Evolutionary conservation across 2,113 vertebrate genomes (phyloP), one percentile per base, ranked within the genome.

Genomic region (Lepus timidus): DNA sequence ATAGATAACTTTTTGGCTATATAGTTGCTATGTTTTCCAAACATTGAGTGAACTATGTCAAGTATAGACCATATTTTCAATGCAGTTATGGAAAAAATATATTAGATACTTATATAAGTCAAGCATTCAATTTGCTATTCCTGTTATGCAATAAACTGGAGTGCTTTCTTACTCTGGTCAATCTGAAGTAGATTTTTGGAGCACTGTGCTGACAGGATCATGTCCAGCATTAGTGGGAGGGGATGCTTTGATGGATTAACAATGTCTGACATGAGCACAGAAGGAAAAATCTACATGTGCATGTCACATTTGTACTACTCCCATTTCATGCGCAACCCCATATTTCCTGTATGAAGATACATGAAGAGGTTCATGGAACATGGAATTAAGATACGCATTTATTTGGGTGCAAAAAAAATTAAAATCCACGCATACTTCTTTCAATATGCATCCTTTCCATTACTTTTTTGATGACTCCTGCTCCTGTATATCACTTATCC

Each of bases 21-120:
- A 14, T n/a, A 73, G 39, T 87, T 92, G 62, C 22, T 92, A 36
- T 3, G 84, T 90, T 73, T 90, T n/a, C 39, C 23, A 88, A 90
- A 87, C 7, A 79, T 4, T 9, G 64, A 83, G 22, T 39, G 51
- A 91, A 82, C 61, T 58, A 39, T 82, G 93, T 58, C 71, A 82
- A 92, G 81, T 76, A 19, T 93, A 36, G 29, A 61, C 4, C 31
- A n/a, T 78, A 55, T 89, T 93, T 36, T 81, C 19, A 27, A 62
- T 79, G 33, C 12, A 74, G 70, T 70, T 92, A 64, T 58, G 64
- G n/a, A 80, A 83, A 44, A 90, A 73, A 58, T 2, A 68, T 62
- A 85, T 55, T 52, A 76, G 6, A 1, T 55, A 39, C 39, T 62
- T 79, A 19, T 75, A 10, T 25, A 4, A 88, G 9, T 68, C 31